Percentiles rank a stretch among this genome's conserved stretches.
Evolutionary conservation across 2,888 invertebrate genomes (phyloP).

Genomic region (Aleiodes testaceus): DNA sequence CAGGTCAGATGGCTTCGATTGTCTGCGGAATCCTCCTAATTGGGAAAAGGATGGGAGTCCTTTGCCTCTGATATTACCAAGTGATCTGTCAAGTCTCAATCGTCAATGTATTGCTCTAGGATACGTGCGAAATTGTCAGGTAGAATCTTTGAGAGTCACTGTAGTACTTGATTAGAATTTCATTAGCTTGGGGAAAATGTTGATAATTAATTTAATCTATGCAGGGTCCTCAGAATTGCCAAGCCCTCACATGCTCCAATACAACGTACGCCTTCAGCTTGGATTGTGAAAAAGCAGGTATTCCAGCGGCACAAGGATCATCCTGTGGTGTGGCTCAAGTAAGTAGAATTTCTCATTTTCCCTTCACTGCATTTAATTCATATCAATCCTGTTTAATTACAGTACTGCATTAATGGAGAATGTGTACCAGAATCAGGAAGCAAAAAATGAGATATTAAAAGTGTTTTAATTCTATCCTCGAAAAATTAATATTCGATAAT

Average conservation of each 20-base stretch:
- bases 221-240: slow-evolving; percentile 8
- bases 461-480: background rate
- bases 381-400: background rate
- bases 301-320: slow-evolving; percentile 4
- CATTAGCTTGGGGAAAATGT: background rate
- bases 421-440: background rate
- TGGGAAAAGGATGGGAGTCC: background rate
- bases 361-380: too few relatives aligned
- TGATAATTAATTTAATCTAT: background rate
- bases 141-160: background rate
- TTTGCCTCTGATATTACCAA: background rate
- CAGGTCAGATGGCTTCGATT: background rate
- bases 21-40: background rate
- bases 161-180: too few relatives aligned
- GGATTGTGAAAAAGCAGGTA: background rate
- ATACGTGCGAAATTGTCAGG: background rate
- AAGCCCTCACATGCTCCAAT: background rate
- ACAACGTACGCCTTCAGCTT: background rate
- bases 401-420: background rate
- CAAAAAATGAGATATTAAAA: background rate
- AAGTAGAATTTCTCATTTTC: too few relatives aligned
- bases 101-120: background rate
- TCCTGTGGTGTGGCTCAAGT: background rate
- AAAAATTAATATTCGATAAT: too few relatives aligned
- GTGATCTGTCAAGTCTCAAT: background rate